These are phyloP conservation scores for Haliclona indistincta DNA, from an alignment of 37 sponge, comb jelly and placozoan genomes.

Conservation along the genomic window DNA sequence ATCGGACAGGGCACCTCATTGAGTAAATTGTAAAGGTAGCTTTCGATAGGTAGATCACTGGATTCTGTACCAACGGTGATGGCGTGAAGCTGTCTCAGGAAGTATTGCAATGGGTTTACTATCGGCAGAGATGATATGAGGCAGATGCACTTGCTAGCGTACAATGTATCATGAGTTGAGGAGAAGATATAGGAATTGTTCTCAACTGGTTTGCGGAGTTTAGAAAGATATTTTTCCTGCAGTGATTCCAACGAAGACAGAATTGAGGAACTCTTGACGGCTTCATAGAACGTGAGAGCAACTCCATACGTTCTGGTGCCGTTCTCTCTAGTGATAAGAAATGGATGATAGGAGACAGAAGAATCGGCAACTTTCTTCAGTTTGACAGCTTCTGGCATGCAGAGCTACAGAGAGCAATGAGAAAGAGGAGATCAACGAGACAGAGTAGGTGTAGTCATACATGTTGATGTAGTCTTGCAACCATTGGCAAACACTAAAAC, in stretches of 20 bases:
- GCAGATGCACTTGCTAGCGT: constrained; percentile 65
- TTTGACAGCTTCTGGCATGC: constrained; percentile 76
- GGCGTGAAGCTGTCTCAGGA: constrained; percentile 67
- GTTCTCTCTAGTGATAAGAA: constrained; percentile 87
- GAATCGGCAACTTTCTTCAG: constrained; percentile 40
- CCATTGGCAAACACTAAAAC: no score
- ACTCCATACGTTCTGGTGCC: constrained; percentile 71
- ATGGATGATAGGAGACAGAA: constrained; percentile 63
- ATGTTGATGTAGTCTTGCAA: no score
- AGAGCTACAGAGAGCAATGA: constrained; percentile 52
- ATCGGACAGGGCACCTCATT: constrained; percentile 69
- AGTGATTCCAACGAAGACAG: constrained; percentile 49
- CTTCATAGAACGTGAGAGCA: constrained; percentile 71
- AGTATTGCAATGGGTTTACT: constrained; percentile 30
- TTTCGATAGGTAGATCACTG: constrained; percentile 64
- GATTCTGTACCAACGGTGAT: constrained; percentile 16
- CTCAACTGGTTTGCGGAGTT: not conserved
- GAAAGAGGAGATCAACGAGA: not conserved
- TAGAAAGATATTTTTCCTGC: constrained; percentile 26
- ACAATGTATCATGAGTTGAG: constrained; percentile 29
- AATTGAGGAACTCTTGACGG: constrained; percentile 9
- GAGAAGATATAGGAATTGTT: constrained; percentile 10
- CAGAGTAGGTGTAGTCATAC: no score
- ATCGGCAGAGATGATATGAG: constrained; percentile 57
- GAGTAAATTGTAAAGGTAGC: constrained; percentile 79